Evolutionary conservation across 2,797 vertebrate species (phyloP).

Genomic region (Tenualosa ilisha): DNA sequence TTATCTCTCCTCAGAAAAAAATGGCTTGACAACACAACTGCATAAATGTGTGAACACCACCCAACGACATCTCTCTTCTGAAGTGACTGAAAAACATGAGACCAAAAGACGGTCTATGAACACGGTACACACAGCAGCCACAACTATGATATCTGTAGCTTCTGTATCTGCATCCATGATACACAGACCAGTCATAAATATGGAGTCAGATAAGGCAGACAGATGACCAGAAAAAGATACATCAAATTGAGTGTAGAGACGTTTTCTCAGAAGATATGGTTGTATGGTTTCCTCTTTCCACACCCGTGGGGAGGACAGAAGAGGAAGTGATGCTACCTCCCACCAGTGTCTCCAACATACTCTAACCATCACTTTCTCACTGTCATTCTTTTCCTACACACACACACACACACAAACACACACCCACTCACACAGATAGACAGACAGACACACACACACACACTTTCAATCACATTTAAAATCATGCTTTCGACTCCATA

Average conservation of each 20-base stretch:
- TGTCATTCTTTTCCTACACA: background rate
- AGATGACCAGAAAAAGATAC: background rate
- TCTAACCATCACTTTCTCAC: background rate
- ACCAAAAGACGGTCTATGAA: background rate
- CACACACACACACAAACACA: background rate
- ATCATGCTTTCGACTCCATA: background rate
- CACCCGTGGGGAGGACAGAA: background rate
- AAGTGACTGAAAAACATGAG: background rate
- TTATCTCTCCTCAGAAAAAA: no score
- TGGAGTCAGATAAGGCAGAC: background rate
- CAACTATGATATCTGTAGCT: no score
- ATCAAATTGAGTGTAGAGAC: background rate
- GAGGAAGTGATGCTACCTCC: background rate
- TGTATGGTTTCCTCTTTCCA: background rate
- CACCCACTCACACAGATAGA: background rate
- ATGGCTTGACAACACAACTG: no score
- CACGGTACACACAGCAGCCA: no score
- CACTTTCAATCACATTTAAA: background rate
- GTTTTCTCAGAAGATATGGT: background rate
- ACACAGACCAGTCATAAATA: background rate
- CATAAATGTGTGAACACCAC: background rate
- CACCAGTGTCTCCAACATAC: background rate
- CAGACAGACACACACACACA: slow-evolving; percentile 28
- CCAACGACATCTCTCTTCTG: background rate
- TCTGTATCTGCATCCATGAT: background rate